Evolutionary conservation across 1,140 invertebrate species (phyloP).

Genomic region (Tetragonula clypearis): DNA sequence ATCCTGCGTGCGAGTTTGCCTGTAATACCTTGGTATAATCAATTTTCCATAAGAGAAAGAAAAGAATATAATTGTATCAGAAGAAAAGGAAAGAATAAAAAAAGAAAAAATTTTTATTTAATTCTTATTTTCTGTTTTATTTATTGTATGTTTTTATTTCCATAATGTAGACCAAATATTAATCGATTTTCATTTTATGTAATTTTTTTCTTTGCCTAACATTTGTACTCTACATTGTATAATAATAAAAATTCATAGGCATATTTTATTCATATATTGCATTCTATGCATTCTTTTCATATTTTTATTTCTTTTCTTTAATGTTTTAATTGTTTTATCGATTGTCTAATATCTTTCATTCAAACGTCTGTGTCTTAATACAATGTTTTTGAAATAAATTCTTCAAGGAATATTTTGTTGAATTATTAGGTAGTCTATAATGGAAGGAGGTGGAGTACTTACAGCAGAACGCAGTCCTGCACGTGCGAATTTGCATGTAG

Average conservation of each 20-base stretch:
- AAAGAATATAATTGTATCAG: not conserved
- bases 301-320: not conserved
- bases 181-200: not conserved
- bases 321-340: slow-evolving; percentile 13
- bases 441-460: slow-evolving; percentile 78
- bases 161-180: not conserved
- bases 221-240: not conserved
- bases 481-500: slow-evolving; percentile 91
- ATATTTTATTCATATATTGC: not conserved
- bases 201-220: slow-evolving; percentile 7
- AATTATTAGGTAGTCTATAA: slow-evolving; percentile 56
- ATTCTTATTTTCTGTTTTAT: not conserved
- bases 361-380: not conserved
- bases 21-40: not conserved
- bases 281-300: not conserved
- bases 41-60: not conserved
- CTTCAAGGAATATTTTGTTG: not conserved
- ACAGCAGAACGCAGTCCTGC: slow-evolving; percentile 87
- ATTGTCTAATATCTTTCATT: not conserved
- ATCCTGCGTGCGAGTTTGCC: not conserved
- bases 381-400: not conserved
- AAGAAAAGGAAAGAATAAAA: not conserved
- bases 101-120: not conserved
- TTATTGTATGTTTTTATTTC: not conserved
- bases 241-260: slow-evolving; percentile 20